phyloP scores from a whole-genome alignment of 1,140 invertebrate genomes.

The Brachionus paranguensis region DNA sequence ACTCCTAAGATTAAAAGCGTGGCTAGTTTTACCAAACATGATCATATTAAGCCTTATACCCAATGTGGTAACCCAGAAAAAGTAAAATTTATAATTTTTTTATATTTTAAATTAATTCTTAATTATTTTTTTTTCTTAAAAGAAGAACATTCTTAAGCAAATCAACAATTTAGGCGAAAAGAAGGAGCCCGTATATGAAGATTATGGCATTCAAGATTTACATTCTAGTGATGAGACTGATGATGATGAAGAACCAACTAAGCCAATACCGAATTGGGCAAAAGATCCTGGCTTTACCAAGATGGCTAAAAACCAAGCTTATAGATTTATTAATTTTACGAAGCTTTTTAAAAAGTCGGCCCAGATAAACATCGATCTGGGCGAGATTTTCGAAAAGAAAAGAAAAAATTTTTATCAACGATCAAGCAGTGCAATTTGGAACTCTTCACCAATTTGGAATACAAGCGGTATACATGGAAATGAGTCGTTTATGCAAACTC shows the following conservation, averaged over 20 bases:
- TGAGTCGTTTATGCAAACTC: slow-evolving; percentile 23
- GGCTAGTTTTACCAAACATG: not conserved
- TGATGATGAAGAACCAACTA: slow-evolving; percentile 27
- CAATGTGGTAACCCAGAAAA: not conserved
- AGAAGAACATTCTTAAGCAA: not conserved
- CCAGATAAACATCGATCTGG: slow-evolving; percentile 1
- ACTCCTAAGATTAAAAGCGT: not conserved
- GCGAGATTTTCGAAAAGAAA: not conserved
- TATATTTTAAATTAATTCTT: not conserved
- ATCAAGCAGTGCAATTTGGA: slow-evolving; percentile 35
- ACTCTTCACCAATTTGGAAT: slow-evolving; percentile 16
- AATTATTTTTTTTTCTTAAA: not conserved
- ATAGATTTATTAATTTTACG: slow-evolving; percentile 29
- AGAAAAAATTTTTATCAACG: slow-evolving; percentile 25
- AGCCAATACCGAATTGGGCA: slow-evolving; percentile 21
- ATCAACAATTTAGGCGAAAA: not conserved
- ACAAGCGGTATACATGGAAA: slow-evolving; percentile 32
- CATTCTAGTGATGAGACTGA: slow-evolving; percentile 17
- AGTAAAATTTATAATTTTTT: not conserved
- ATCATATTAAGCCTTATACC: not conserved
- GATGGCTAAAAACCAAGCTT: not conserved
- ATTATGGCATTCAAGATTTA: slow-evolving; percentile 22
- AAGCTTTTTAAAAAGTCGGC: not conserved
- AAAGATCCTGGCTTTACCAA: not conserved
- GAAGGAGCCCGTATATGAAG: not conserved